Evolutionary conservation across 2,797 vertebrate genomes (phyloP).

Genomic region (Lepus oiostolus): DNA sequence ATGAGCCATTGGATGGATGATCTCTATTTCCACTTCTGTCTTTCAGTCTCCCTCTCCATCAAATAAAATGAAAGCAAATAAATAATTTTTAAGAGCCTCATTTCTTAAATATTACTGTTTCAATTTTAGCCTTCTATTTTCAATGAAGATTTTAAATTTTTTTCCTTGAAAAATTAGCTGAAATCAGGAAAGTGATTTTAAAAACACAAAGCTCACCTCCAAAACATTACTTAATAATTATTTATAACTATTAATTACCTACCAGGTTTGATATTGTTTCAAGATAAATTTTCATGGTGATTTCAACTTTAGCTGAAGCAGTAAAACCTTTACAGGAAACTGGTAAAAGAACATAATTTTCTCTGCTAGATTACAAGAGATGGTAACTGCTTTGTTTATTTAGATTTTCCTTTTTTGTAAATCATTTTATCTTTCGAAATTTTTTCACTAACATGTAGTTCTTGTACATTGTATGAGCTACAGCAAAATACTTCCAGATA

Average conservation of each 20-base stretch:
- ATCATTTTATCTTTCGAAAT: no score
- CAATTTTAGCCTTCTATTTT: constrained; percentile 12
- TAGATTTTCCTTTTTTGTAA: no score
- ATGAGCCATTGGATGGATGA: no score
- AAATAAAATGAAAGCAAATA: no score
- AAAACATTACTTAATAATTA: constrained; percentile 35
- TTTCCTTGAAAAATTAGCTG: constrained; percentile 6
- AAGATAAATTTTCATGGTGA: constrained; percentile 21
- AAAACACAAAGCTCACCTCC: not conserved
- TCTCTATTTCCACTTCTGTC: no score
- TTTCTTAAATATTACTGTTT: constrained; percentile 8
- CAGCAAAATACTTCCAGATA: no score
- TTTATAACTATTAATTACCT: constrained; percentile 13
- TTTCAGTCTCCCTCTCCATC: no score
- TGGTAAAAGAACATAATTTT: constrained; percentile 7
- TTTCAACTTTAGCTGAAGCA: constrained; percentile 20
- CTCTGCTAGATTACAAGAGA: constrained; percentile 19
- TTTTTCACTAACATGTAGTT: no score
- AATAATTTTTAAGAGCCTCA: not conserved
- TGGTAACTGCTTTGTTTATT: constrained; percentile 24
- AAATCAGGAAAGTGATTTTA: constrained; percentile 8
- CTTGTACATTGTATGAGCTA: no score
- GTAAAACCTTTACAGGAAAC: not conserved
- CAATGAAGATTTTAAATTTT: constrained; percentile 5
- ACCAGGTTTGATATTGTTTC: not conserved